Percentiles rank a stretch among this genome's conserved stretches.
These are phyloP conservation scores for Apodemia hepburni DNA, from an alignment of 2,888 invertebrate species.

Conservation along the genomic window DNA sequence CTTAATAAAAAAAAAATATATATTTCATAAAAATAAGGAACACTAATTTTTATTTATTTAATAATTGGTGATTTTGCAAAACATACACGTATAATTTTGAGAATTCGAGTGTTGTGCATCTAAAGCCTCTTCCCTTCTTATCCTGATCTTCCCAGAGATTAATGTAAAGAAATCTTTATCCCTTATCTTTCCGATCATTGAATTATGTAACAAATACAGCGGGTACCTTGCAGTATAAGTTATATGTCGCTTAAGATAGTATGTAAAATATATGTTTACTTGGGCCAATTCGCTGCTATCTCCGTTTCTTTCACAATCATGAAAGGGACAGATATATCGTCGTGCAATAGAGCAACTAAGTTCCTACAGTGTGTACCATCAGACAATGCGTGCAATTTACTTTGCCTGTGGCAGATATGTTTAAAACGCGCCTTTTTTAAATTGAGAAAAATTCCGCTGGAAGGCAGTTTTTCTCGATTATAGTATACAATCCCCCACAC, in stretches of 20 bases:
- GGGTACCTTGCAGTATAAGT: conserved; percentile 20
- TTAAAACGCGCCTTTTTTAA: not conserved
- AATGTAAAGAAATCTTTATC: not conserved
- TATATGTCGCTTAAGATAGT: conserved; percentile 13
- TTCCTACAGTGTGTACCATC: conserved; percentile 32
- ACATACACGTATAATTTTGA: not conserved
- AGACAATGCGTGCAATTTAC: conserved; percentile 20
- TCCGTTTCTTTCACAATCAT: conserved; percentile 17
- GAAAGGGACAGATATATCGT: conserved; percentile 24
- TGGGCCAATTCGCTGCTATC: conserved; percentile 19
- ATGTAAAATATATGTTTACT: conserved; percentile 16
- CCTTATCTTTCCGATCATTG: conserved; percentile 11
- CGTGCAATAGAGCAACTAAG: conserved; percentile 34
- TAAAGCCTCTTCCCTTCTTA: not conserved
- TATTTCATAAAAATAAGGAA: too few species aligned
- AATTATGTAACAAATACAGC: conserved; percentile 19
- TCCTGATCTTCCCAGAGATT: not conserved
- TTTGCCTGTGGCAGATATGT: conserved; percentile 1
- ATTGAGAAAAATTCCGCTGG: not conserved
- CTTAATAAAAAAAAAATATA: too few species aligned
- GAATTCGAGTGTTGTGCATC: not conserved
- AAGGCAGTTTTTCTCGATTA: conserved; percentile 15
- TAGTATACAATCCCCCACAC: conserved; percentile 9
- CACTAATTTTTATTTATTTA: not conserved
- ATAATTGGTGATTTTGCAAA: not conserved